Evolutionary conservation across 2,113 vertebrate genomes (phyloP).

Genomic region (Onychostoma macrolepis): DNA sequence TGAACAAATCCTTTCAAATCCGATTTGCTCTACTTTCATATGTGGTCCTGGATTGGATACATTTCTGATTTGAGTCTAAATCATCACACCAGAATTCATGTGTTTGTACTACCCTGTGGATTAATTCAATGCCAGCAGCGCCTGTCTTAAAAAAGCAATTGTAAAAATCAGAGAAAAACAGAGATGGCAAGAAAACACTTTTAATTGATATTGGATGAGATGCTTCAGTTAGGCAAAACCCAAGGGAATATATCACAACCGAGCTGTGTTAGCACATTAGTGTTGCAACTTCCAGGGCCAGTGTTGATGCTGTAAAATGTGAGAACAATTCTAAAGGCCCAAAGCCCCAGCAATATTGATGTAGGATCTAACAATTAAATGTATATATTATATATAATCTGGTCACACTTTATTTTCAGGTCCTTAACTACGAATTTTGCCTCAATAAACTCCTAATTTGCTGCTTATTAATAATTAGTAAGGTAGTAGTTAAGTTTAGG

Average conservation of each 20-base stretch:
- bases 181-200: not conserved
- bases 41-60: conserved; percentile 10
- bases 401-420: no score
- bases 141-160: not conserved
- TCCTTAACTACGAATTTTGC: no score
- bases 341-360: not conserved
- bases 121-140: not conserved
- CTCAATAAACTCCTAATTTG: no score
- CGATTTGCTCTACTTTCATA: conserved; percentile 14
- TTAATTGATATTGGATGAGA: conserved; percentile 1
- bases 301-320: not conserved
- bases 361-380: not conserved
- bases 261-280: not conserved
- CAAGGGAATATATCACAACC: not conserved
- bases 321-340: not conserved
- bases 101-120: not conserved
- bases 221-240: not conserved
- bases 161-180: not conserved
- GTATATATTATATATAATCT: no score
- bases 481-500: no score
- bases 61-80: conserved; percentile 5
- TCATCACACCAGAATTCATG: not conserved
- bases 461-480: no score
- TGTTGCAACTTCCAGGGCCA: not conserved
- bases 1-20: conserved; percentile 25